phyloP scores from a whole-genome alignment of 2,888 invertebrate species.

The Rhamnusium bicolor region DNA sequence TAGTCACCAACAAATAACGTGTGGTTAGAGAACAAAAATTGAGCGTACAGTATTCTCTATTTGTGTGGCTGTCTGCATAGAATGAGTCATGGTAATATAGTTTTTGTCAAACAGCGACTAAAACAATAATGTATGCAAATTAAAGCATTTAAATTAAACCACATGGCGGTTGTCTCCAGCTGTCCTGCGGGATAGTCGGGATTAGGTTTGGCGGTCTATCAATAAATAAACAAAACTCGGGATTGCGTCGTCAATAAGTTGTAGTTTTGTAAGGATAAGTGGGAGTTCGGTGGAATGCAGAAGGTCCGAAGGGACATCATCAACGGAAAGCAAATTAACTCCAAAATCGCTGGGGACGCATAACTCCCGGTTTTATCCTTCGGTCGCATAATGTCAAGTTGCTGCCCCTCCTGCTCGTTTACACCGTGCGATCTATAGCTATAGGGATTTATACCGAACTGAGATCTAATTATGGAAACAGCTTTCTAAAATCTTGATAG shows the following conservation, averaged over 20 bases:
- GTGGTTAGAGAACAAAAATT: not conserved
- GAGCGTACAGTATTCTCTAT: not conserved
- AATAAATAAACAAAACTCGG: slow-evolving; percentile 35
- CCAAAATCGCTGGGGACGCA: slow-evolving; percentile 65
- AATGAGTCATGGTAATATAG: slow-evolving; percentile 24
- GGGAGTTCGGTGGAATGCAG: slow-evolving; percentile 54
- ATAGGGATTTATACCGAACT: slow-evolving; percentile 56
- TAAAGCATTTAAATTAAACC: slow-evolving; percentile 35
- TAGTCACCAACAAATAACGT: not conserved
- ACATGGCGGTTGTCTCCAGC: slow-evolving; percentile 18
- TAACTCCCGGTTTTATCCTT: slow-evolving; percentile 69
- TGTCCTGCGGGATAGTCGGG: slow-evolving; percentile 25
- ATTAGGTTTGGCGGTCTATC: slow-evolving; percentile 28
- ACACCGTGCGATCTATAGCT: slow-evolving; percentile 54
- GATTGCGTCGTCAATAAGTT: slow-evolving; percentile 41
- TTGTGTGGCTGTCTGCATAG: not conserved
- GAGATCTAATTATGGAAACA: slow-evolving; percentile 58
- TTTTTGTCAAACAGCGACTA: slow-evolving; percentile 32
- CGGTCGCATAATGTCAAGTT: slow-evolving; percentile 66
- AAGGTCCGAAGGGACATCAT: slow-evolving; percentile 67
- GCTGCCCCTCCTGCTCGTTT: slow-evolving; percentile 57
- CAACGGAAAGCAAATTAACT: slow-evolving; percentile 70
- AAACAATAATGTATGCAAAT: slow-evolving; percentile 39
- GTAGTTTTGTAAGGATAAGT: slow-evolving; percentile 42
- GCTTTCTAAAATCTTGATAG: slow-evolving; percentile 45